Evolutionary conservation across 2,113 vertebrate species (phyloP).

Genomic region (Symphodus melops): DNA sequence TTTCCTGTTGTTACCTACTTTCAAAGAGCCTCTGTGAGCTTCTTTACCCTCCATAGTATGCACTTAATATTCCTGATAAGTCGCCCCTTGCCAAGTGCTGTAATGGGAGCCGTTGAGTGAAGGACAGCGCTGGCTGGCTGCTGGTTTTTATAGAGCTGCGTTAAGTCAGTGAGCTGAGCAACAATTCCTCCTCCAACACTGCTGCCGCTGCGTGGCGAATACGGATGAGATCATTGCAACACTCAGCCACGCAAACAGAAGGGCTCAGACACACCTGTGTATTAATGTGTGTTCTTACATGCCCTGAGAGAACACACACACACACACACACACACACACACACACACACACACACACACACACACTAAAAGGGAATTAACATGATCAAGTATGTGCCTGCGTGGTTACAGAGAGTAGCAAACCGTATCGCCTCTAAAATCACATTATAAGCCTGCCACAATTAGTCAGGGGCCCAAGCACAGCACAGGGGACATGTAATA

Average conservation of each 20-base stretch:
- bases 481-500: not conserved
- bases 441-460: slow-evolving; percentile 43
- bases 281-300: slow-evolving; percentile 6
- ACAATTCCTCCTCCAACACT: not conserved
- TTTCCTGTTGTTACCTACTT: slow-evolving; percentile 23
- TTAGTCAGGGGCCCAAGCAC: slow-evolving; percentile 31
- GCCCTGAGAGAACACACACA: slow-evolving; percentile 1
- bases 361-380: slow-evolving; percentile 21
- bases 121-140: slow-evolving; percentile 55
- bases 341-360: slow-evolving; percentile 8
- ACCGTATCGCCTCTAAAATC: slow-evolving; percentile 36
- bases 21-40: slow-evolving; percentile 5
- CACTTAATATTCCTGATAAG: slow-evolving; percentile 62
- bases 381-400: slow-evolving; percentile 37
- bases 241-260: slow-evolving; percentile 19
- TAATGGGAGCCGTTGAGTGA: slow-evolving; percentile 64
- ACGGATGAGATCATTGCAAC: slow-evolving; percentile 71
- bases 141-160: slow-evolving; percentile 56
- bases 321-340: slow-evolving; percentile 3
- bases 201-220: slow-evolving; percentile 58
- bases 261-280: slow-evolving; percentile 25
- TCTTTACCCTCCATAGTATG: slow-evolving; percentile 1
- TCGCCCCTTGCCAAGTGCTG: slow-evolving; percentile 44
- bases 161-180: slow-evolving; percentile 65
- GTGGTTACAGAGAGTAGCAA: slow-evolving; percentile 23